Conservation (phyloP, 1,140 invertebrate species). For the Steinernema feltiae region DNA sequence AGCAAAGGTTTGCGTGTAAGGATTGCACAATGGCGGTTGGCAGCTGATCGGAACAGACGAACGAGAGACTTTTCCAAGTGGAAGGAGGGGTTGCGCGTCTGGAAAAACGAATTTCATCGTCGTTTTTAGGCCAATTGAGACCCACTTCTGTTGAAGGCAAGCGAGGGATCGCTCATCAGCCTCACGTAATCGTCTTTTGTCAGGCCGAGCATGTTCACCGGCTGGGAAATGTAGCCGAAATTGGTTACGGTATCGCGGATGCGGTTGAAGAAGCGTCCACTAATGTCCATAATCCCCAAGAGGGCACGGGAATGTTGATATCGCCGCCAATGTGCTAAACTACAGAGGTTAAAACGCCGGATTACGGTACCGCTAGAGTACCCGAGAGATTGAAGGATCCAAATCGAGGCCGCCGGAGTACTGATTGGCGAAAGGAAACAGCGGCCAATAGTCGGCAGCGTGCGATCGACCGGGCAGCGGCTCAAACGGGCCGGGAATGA, state of each 20-base stretch:
- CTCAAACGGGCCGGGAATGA: constrained; percentile 30
- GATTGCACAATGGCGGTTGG: constrained; percentile 35
- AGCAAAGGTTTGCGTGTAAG: constrained; percentile 31
- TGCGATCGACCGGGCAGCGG: constrained; percentile 38
- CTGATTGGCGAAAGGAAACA: constrained; percentile 42
- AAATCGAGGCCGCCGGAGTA: constrained; percentile 40
- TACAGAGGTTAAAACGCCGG: constrained; percentile 14
- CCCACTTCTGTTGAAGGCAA: constrained; percentile 28
- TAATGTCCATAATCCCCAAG: constrained; percentile 43
- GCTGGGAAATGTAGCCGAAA: constrained; percentile 34
- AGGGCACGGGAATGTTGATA: constrained; percentile 41
- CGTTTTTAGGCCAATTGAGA: neutral
- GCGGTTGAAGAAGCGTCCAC: constrained; percentile 36
- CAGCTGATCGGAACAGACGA: constrained; percentile 29
- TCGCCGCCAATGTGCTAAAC: constrained; percentile 44
- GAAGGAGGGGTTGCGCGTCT: constrained; percentile 32
- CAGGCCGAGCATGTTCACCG: constrained; percentile 35
- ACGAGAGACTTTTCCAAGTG: constrained; percentile 29
- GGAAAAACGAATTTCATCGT: neutral
- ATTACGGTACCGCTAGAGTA: constrained; percentile 10
- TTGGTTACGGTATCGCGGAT: constrained; percentile 35
- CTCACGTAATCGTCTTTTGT: constrained; percentile 28
- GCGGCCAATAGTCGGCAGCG: constrained; percentile 36
- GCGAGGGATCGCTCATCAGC: constrained; percentile 30
- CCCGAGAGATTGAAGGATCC: constrained; percentile 40